These are phyloP conservation scores for Esox masquinongy DNA, from an alignment of 2,797 vertebrate genomes.

Conservation along the genomic window DNA sequence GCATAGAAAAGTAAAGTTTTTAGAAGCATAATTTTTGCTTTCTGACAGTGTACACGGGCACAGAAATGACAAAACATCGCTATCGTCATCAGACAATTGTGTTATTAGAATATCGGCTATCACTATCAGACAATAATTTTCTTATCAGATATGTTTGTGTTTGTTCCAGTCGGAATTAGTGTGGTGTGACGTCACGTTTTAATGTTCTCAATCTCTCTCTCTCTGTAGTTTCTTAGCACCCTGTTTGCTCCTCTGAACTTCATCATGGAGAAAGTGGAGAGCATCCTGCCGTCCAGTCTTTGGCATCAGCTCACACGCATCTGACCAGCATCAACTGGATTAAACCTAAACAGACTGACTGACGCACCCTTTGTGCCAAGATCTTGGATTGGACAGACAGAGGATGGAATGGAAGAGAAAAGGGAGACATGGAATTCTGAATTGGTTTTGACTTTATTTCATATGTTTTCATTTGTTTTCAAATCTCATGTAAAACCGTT, in stretches of 20 bases:
- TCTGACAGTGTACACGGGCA: too few relatives aligned
- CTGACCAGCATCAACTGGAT: constrained; percentile 63
- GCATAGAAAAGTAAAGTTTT: too few relatives aligned
- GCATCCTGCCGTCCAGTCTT: constrained; percentile 95
- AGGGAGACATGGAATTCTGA: constrained; percentile 59
- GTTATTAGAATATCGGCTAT: too few relatives aligned
- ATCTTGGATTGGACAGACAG: constrained; percentile 53
- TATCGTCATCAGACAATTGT: too few relatives aligned
- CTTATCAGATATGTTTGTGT: background rate
- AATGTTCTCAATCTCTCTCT: constrained; percentile 40
- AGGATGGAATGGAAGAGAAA: constrained; percentile 72
- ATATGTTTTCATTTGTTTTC: constrained; percentile 63
- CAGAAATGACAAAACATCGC: too few relatives aligned
- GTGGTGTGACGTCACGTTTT: constrained; percentile 24
- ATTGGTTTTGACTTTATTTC: constrained; percentile 67
- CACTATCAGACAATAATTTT: too few relatives aligned
- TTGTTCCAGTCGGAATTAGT: background rate
- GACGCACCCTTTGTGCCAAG: constrained; percentile 78
- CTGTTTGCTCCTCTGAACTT: constrained; percentile 98
- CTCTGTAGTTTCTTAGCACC: constrained; percentile 93
- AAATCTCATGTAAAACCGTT: constrained; percentile 85
- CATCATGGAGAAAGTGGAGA: constrained; percentile 99
- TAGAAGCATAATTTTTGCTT: too few relatives aligned
- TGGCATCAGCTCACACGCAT: constrained; percentile 99
- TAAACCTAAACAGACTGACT: constrained; percentile 60